Base-by-base conservation (phyloP, 2,888 invertebrate genomes). In the Polydrusus tereticollis region DNA sequence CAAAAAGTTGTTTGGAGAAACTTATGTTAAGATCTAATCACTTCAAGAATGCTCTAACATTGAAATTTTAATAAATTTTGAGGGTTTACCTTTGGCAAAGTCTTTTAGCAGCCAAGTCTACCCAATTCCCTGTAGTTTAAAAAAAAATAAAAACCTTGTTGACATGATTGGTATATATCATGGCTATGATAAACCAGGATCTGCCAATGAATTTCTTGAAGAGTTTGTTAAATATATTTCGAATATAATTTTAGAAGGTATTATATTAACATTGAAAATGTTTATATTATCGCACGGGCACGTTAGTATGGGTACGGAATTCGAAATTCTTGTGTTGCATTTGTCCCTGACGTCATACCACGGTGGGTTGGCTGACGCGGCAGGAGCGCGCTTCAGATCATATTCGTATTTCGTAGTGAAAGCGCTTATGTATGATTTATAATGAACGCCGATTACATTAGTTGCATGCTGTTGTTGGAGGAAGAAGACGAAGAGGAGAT, bases 61-160 rank as follows among this genome's bases (percentile, higher is more conserved):
- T 67, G n/a, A 67, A 62, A 67, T 20, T 70, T 33, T 43, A n/a
- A 26, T 67, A 14, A 71, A 71, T 64, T 50, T 71, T 29, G 70
- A 67, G 41, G 77, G 74, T 36, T 55, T 75, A 52, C 75, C 76
- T 8, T 75, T 77, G 62, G 63, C 76, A 41, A 62, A 72, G 26
- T 16, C 43, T 14, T 52, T 23, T 8, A 20, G 18, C 3, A 72
- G 70, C 57, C 73, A 74, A 26, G 66, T 76, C 1, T 78, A 77
- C 75, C 77, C 76, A 57, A 79, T 79, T 65, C 43, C 76, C 41
- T 73, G 74, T 68, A 73, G 63, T 52, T 21, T 76, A 41, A 57
- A 8, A 29, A 21, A 69, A 52, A 68, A 73, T 57, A 43, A 64
- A 64, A 70, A 70, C 33, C 29, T 63, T 67, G 69, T 78, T 20